A percentile compares a stretch with the other conserved stretches of the same genome.
Conservation (phyloP, 2,888 invertebrate species). For the Artemia sinica region DNA sequence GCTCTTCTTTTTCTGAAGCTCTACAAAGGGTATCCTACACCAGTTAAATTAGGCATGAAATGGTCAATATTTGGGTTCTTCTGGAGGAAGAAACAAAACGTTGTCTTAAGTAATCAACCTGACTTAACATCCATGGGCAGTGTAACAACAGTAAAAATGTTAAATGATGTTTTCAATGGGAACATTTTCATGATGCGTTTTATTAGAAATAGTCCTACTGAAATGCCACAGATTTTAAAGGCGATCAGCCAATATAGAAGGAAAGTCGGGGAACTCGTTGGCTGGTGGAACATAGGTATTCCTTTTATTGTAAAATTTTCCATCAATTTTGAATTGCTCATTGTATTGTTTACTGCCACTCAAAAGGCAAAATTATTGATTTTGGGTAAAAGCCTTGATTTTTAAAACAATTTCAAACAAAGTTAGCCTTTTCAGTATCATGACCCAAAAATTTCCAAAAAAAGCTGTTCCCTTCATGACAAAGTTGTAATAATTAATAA, state of each 20-base stretch:
- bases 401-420: too few relatives aligned
- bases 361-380: too few relatives aligned
- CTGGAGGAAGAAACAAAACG: slow-evolving; percentile 42
- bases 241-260: neutral
- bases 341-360: too few relatives aligned
- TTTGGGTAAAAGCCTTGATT: too few relatives aligned
- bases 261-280: neutral
- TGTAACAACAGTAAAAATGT: slow-evolving; percentile 34
- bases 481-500: too few relatives aligned
- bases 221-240: slow-evolving; percentile 4
- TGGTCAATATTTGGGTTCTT: slow-evolving; percentile 51
- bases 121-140: slow-evolving; percentile 35
- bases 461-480: too few relatives aligned
- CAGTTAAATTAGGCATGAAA: slow-evolving; percentile 41
- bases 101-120: neutral
- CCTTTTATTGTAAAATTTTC: too few relatives aligned
- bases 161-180: slow-evolving; percentile 25
- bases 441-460: too few relatives aligned
- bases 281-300: slow-evolving; percentile 6
- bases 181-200: slow-evolving; percentile 14
- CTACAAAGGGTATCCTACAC: slow-evolving; percentile 46
- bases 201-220: neutral
- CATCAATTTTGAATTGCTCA: too few relatives aligned
- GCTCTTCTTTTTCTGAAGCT: slow-evolving; percentile 48
- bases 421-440: too few relatives aligned